phyloP scores from a whole-genome alignment of 2,113 vertebrate species.

The Hyaena hyaena region DNA sequence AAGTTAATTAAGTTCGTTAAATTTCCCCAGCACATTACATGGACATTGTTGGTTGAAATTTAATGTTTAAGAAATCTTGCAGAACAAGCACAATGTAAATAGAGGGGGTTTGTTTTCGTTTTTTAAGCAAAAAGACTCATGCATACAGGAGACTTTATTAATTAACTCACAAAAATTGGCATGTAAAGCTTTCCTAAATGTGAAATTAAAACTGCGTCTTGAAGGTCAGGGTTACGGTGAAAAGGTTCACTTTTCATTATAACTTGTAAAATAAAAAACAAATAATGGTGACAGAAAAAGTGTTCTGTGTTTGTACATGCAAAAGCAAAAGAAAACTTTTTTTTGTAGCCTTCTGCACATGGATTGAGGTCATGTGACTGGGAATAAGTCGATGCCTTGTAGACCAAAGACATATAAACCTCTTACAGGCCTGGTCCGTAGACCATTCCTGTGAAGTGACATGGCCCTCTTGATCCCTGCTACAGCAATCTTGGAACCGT shows the following conservation, averaged over 20 bases:
- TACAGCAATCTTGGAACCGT: not conserved
- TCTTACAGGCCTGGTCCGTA: not conserved
- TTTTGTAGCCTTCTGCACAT: not conserved
- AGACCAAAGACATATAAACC: not conserved
- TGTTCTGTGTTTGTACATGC: accelerated
- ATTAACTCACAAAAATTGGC: not conserved
- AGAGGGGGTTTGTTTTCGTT: not conserved
- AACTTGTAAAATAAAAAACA: not conserved
- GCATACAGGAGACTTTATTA: not conserved
- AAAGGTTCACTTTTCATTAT: not conserved
- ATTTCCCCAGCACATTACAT: constrained; percentile 2
- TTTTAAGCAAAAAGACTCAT: not conserved
- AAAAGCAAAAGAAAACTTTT: not conserved
- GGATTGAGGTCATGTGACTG: not conserved
- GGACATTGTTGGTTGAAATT: not conserved
- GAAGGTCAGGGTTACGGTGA: not conserved
- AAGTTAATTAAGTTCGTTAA: constrained; percentile 33
- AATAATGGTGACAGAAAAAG: not conserved
- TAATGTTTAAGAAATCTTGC: not conserved
- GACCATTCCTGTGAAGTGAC: not conserved
- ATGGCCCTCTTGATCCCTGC: too few species aligned
- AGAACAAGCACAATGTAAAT: not conserved
- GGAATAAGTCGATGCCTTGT: not conserved
- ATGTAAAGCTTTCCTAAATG: not conserved
- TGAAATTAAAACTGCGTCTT: not conserved